phyloP scores from a whole-genome alignment of 2,888 invertebrate genomes.

The Spodoptera picta region DNA sequence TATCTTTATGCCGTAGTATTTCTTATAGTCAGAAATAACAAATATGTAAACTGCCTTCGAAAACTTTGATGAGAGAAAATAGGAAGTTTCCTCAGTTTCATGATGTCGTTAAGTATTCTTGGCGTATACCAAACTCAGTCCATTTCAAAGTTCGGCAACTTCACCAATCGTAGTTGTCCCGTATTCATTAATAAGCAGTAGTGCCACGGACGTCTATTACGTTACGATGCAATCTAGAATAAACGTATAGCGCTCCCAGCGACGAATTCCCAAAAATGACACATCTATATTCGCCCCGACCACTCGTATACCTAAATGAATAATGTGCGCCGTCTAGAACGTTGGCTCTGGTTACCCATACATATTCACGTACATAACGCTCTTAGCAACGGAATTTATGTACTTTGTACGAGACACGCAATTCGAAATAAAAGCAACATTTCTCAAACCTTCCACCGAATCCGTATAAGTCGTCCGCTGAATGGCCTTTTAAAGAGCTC shows the following conservation, averaged over 20 bases:
- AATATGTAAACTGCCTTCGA: neutral
- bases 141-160: neutral
- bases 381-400: conserved; percentile 18
- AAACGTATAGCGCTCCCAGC: conserved; percentile 26
- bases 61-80: neutral
- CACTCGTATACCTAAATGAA: conserved; percentile 45
- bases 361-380: conserved; percentile 36
- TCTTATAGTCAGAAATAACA: conserved; percentile 1
- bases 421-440: conserved; percentile 12
- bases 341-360: conserved; percentile 40
- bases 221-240: conserved; percentile 30
- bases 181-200: conserved; percentile 9
- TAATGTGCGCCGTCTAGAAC: conserved; percentile 47
- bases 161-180: conserved; percentile 4
- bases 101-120: too few species aligned
- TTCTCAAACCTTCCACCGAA: conserved; percentile 1
- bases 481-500: neutral
- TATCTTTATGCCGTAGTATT: conserved; percentile 1
- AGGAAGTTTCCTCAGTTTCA: neutral
- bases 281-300: conserved; percentile 33
- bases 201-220: conserved; percentile 10
- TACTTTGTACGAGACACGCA: conserved; percentile 6
- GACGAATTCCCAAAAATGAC: conserved; percentile 38
- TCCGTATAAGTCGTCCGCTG: conserved; percentile 5
- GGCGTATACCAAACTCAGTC: too few species aligned